phyloP scores from a whole-genome alignment of 2,888 invertebrate genomes.

The Platycheirus rosarum region DNA sequence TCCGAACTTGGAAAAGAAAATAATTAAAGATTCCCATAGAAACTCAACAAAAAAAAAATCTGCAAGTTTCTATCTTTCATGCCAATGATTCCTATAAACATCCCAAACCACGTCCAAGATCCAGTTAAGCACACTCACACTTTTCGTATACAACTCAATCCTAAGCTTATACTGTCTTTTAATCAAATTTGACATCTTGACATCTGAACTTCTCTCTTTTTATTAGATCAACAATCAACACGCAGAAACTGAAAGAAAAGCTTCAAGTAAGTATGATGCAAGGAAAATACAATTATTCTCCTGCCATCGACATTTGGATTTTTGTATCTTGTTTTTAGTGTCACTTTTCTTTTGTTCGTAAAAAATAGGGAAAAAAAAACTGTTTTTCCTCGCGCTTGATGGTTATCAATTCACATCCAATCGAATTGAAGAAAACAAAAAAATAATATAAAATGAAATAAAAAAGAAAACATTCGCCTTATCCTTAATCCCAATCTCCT shows the following conservation, averaged over 20 bases:
- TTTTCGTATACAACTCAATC: no score
- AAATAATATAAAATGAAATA: not conserved
- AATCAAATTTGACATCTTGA: slow-evolving; percentile 7
- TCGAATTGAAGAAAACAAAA: slow-evolving; percentile 27
- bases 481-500: slow-evolving; percentile 51
- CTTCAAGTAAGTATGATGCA: not conserved
- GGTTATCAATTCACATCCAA: slow-evolving; percentile 55
- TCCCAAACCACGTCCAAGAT: no score
- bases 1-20: no score
- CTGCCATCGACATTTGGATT: not conserved
- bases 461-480: slow-evolving; percentile 43
- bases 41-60: no score
- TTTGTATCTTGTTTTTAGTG: slow-evolving; percentile 36
- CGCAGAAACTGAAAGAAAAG: not conserved
- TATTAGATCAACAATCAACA: not conserved
- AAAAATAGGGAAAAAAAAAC: slow-evolving; percentile 10
- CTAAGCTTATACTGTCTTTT: not conserved
- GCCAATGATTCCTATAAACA: no score
- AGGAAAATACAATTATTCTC: not conserved
- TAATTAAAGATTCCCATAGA: no score
- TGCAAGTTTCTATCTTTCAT: no score
- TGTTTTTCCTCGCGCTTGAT: slow-evolving; percentile 32
- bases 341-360: slow-evolving; percentile 32
- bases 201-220: not conserved
- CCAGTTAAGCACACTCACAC: no score